Evolutionary conservation across 2,797 vertebrate species (phyloP).

Genomic region (Spea hammondii): DNA sequence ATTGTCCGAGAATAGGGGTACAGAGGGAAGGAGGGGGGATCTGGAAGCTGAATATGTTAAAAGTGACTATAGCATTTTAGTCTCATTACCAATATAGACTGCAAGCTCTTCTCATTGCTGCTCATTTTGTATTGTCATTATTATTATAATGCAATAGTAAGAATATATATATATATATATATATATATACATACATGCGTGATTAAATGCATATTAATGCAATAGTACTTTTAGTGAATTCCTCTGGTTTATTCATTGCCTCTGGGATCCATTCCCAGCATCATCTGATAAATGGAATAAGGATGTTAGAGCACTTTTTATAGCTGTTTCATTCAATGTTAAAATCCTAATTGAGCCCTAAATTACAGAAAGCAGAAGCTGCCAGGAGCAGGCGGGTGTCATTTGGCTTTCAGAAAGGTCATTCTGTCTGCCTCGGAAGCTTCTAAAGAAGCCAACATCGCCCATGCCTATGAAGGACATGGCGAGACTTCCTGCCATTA

Average conservation of each 20-base stretch:
- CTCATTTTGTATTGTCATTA: too few relatives aligned
- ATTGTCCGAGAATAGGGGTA: too few relatives aligned
- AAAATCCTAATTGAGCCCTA: conserved; percentile 67
- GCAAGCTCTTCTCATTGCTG: too few relatives aligned
- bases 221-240: neutral
- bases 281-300: conserved; percentile 51
- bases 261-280: conserved; percentile 39
- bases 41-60: too few relatives aligned
- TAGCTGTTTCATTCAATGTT: conserved; percentile 60
- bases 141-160: too few relatives aligned
- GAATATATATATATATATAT: neutral
- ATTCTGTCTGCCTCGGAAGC: conserved; percentile 49
- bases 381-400: conserved; percentile 59
- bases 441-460: conserved; percentile 36
- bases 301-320: conserved; percentile 47
- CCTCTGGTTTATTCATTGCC: conserved; percentile 32
- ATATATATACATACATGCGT: neutral
- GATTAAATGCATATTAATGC: neutral
- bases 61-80: too few relatives aligned
- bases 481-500: conserved; percentile 7
- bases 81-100: too few relatives aligned
- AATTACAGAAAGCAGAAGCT: conserved; percentile 63
- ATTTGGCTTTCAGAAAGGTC: conserved; percentile 62
- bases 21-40: too few relatives aligned
- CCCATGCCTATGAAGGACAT: conserved; percentile 24